Percentiles rank a stretch among this genome's conserved stretches.
phyloP scores from a whole-genome alignment of 2,797 vertebrate species.

The Numenius phaeopus region DNA sequence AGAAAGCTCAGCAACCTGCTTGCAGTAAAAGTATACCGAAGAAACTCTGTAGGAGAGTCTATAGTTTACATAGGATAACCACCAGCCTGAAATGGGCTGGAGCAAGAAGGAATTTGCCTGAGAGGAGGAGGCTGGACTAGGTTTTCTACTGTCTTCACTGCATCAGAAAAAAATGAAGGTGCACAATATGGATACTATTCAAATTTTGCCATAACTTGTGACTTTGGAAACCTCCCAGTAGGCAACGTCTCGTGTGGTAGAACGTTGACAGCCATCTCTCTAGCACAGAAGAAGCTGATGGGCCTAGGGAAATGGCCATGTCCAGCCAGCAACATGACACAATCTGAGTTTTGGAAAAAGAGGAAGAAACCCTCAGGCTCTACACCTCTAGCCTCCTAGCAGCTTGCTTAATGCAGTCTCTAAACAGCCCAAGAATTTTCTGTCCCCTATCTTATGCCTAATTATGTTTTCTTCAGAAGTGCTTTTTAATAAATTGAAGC shows the following conservation, averaged over 20 bases:
- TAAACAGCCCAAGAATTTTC: neutral
- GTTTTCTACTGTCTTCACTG: neutral
- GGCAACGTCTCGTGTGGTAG: neutral
- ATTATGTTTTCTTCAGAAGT: neutral
- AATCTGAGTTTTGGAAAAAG: neutral
- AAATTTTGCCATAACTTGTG: neutral
- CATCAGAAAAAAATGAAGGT: neutral
- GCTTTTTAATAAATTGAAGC: constrained; percentile 30
- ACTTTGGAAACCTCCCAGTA: neutral
- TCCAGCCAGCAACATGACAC: neutral
- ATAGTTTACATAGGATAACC: neutral
- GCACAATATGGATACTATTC: neutral
- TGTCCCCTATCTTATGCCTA: neutral
- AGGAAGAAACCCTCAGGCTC: neutral
- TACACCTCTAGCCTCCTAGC: neutral
- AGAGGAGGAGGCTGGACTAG: neutral
- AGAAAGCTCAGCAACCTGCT: neutral
- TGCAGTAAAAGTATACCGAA: neutral
- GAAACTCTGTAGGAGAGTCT: neutral
- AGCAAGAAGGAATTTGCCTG: neutral
- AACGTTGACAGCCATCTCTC: neutral
- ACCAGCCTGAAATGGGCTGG: neutral
- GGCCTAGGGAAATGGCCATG: neutral
- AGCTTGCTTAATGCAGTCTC: neutral
- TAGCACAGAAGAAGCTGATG: neutral